phyloP scores from a whole-genome alignment of 2,797 vertebrate genomes.

The Cercopithecus petaurista region DNA sequence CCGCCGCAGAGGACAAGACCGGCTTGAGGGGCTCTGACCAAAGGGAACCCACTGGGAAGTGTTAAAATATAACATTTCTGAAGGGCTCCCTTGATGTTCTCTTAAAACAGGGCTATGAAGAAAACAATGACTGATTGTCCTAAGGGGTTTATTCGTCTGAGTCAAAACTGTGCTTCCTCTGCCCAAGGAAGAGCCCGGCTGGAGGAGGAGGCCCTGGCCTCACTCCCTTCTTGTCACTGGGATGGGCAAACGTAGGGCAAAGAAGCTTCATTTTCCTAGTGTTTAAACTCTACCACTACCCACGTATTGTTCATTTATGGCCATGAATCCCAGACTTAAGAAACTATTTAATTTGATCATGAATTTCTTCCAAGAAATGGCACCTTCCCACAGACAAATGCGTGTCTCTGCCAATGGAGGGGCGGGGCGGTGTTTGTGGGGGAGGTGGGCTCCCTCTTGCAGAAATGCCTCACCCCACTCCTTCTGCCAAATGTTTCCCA shows the following conservation, averaged over 20 bases:
- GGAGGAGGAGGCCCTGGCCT: fast-evolving
- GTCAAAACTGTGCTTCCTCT: neutral
- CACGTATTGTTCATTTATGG: neutral
- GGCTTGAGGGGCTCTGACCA: no score
- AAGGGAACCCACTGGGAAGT: fast-evolving
- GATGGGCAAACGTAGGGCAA: fast-evolving
- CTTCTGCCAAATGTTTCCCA: neutral
- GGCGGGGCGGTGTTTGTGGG: fast-evolving
- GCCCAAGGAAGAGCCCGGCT: neutral
- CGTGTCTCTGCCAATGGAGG: neutral
- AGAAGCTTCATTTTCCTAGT: neutral
- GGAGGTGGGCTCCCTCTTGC: fast-evolving
- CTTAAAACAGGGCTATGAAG: neutral
- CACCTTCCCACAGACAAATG: neutral
- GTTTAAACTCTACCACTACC: neutral
- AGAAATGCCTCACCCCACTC: fast-evolving
- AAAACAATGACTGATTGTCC: fast-evolving
- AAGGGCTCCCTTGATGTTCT: fast-evolving
- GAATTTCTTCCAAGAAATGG: neutral
- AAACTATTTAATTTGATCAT: neutral
- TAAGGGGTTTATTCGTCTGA: neutral
- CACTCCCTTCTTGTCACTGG: fast-evolving
- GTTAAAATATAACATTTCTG: neutral
- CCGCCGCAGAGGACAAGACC: fast-evolving
- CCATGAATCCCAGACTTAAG: neutral